Conservation (phyloP, 2,113 vertebrate genomes). For the Pterocles gutturalis region DNA sequence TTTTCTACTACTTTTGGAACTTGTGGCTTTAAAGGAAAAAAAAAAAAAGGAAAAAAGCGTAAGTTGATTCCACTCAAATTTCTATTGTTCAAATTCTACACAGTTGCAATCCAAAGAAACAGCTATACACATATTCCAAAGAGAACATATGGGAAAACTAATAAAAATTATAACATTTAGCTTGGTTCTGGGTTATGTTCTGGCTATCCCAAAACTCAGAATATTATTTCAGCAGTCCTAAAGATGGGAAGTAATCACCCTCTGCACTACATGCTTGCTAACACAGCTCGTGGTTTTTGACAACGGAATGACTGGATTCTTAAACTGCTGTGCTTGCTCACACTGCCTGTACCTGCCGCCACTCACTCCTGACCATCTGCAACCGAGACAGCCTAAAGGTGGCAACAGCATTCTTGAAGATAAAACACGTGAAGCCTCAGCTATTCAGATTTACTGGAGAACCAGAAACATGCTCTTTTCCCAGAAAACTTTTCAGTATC, state of each 20-base stretch:
- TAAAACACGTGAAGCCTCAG: not conserved
- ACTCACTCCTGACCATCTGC: not conserved
- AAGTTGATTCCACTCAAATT: not conserved
- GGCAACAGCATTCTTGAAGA: not conserved
- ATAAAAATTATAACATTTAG: not conserved
- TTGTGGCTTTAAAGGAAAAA: constrained; percentile 76
- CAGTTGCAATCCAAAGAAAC: not conserved
- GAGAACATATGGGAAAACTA: not conserved
- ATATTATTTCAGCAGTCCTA: not conserved
- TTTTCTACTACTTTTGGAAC: constrained; percentile 96
- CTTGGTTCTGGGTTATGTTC: not conserved
- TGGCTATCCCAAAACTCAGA: not conserved
- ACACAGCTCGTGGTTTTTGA: not conserved
- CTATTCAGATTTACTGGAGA: not conserved
- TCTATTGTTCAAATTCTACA: not conserved
- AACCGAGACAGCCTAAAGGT: not conserved
- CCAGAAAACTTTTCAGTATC: not conserved
- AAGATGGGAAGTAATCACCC: not conserved
- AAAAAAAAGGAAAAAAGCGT: not conserved
- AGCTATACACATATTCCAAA: not conserved
- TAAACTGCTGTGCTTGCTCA: not conserved
- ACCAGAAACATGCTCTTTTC: not conserved
- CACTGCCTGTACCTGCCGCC: not conserved
- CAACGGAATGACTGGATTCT: not conserved
- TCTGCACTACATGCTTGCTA: not conserved